phyloP scores from a whole-genome alignment of 2,113 vertebrate genomes.

The Willisornis vidua region DNA sequence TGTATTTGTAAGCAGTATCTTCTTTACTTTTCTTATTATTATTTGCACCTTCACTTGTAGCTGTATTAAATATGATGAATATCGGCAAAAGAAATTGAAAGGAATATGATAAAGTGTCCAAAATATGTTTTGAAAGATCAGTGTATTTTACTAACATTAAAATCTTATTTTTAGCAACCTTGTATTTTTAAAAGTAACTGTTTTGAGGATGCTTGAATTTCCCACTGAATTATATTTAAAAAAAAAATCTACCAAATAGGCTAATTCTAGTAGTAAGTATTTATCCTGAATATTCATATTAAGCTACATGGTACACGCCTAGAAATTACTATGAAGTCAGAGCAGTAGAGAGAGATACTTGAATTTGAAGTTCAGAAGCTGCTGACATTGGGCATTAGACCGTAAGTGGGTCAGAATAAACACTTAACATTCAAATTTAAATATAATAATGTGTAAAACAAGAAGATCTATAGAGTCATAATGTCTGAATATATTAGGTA shows the following conservation, averaged over 20 bases:
- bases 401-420: slow-evolving; percentile 61
- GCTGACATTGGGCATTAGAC: slow-evolving; percentile 42
- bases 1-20: neutral
- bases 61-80: neutral
- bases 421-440: slow-evolving; percentile 56
- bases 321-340: slow-evolving; percentile 2
- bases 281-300: neutral
- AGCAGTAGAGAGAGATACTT: neutral
- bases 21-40: neutral
- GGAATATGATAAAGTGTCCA: neutral
- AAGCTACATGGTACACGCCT: neutral
- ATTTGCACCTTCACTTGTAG: neutral
- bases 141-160: neutral
- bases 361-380: slow-evolving; percentile 16
- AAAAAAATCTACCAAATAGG: neutral
- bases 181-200: neutral
- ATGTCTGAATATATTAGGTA: slow-evolving; percentile 61
- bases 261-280: neutral
- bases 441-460: slow-evolving; percentile 55
- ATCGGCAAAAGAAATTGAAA: neutral
- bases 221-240: neutral
- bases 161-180: neutral
- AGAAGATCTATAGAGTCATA: slow-evolving; percentile 54
- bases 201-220: neutral
- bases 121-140: neutral